Conservation (phyloP, 2,797 vertebrate genomes). For the Notamacropus eugenii region DNA sequence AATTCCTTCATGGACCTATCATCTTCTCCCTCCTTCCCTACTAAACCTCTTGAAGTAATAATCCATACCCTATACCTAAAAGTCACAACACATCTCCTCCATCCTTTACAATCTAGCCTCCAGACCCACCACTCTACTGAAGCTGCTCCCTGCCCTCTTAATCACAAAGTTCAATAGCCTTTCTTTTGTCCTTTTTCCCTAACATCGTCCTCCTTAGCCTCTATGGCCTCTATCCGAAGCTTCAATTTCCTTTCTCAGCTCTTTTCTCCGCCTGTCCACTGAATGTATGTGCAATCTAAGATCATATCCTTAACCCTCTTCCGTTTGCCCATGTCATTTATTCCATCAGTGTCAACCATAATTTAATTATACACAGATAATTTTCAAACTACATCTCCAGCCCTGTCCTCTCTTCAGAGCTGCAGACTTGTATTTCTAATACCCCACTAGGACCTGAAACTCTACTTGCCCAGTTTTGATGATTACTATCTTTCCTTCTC, state of each 20-base stretch:
- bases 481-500: background rate
- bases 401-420: background rate
- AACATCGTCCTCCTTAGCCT: background rate
- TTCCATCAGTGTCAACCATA: background rate
- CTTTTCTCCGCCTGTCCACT: background rate
- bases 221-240: background rate
- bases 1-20: background rate
- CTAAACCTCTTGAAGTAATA: background rate
- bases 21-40: background rate
- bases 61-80: background rate
- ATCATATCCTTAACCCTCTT: background rate
- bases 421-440: background rate
- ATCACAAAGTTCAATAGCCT: background rate
- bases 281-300: background rate
- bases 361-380: background rate
- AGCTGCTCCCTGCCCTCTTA: background rate
- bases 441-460: background rate
- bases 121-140: background rate
- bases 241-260: background rate
- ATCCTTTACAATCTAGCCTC: background rate
- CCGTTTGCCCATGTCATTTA: background rate
- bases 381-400: background rate
- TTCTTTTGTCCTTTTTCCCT: background rate
- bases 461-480: background rate
- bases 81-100: background rate